A percentile compares a stretch with the other conserved stretches of the same genome.
These are phyloP conservation scores for Catostylus mosaicus DNA, from an alignment of 30 jellyfish, hydroid and myxozoan species.

Conservation along the genomic window DNA sequence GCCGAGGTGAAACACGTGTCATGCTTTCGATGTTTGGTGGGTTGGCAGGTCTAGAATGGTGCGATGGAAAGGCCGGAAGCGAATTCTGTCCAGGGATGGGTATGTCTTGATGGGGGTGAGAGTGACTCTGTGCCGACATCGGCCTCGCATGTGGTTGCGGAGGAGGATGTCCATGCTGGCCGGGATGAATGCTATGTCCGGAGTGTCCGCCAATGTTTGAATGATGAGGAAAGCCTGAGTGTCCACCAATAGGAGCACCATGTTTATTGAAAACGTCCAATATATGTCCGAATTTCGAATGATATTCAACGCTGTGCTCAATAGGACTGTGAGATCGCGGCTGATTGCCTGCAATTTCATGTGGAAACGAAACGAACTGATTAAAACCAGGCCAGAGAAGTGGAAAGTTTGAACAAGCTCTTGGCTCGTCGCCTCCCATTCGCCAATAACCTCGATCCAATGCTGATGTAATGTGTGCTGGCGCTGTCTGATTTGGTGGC, in stretches of 20 bases:
- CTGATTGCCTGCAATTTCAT: constrained; percentile 62
- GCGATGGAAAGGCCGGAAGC: constrained; percentile 72
- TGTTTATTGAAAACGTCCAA: constrained; percentile 62
- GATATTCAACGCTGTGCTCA: constrained; percentile 61
- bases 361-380: constrained; percentile 71
- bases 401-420: constrained; percentile 69
- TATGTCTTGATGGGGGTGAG: constrained; percentile 55
- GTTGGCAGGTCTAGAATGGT: constrained; percentile 54
- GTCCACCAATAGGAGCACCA: constrained; percentile 74
- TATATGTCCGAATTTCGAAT: constrained; percentile 65
- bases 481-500: constrained; percentile 76
- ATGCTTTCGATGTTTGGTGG: constrained; percentile 70
- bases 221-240: constrained; percentile 47
- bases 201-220: constrained; percentile 40
- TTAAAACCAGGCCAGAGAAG: constrained; percentile 72
- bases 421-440: constrained; percentile 69
- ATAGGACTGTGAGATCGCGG: constrained; percentile 58
- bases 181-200: constrained; percentile 50
- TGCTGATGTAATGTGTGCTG: constrained; percentile 96
- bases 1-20: constrained; percentile 81
- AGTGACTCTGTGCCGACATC: constrained; percentile 52
- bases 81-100: constrained; percentile 71
- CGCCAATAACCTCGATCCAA: constrained; percentile 66
- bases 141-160: constrained; percentile 59
- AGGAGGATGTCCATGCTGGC: constrained; percentile 59